phyloP scores from a whole-genome alignment of 2,113 vertebrate species.

The Lagenorhynchus albirostris region DNA sequence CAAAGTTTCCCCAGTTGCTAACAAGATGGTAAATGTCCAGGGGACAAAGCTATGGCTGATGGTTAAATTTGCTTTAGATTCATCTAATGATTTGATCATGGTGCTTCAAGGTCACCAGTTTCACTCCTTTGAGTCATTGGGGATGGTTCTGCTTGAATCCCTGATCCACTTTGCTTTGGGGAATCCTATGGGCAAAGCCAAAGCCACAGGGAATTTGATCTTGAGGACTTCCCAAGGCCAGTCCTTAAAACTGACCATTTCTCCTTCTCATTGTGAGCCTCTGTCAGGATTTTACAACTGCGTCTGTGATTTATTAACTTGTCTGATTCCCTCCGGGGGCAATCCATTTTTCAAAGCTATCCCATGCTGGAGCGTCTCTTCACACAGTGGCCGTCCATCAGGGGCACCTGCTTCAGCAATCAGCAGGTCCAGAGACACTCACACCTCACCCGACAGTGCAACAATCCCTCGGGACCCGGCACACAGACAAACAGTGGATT shows the following conservation, averaged over 20 bases:
- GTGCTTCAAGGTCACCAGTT: neutral
- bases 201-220: conserved; percentile 35
- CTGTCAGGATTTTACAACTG: conserved; percentile 49
- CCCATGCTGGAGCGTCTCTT: conserved; percentile 54
- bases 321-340: conserved; percentile 22
- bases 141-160: neutral
- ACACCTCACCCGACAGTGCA: conserved; percentile 46
- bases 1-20: neutral
- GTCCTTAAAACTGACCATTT: conserved; percentile 57
- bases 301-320: conserved; percentile 69
- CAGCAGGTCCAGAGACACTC: conserved; percentile 44
- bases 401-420: neutral
- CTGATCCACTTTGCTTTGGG: neutral
- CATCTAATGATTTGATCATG: neutral
- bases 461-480: conserved; percentile 29
- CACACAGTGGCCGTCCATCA: conserved; percentile 47
- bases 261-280: conserved; percentile 42
- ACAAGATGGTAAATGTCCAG: neutral
- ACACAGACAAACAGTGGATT: conserved; percentile 5
- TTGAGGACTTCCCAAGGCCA: conserved; percentile 32
- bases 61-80: neutral
- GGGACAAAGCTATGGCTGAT: neutral
- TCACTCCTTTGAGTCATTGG: neutral
- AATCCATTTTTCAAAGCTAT: conserved; percentile 58
- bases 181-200: conserved; percentile 15